Percentiles rank a stretch among this genome's conserved stretches.
These are phyloP conservation scores for Apamea sordens DNA, from an alignment of 2,888 invertebrate species.

Conservation along the genomic window DNA sequence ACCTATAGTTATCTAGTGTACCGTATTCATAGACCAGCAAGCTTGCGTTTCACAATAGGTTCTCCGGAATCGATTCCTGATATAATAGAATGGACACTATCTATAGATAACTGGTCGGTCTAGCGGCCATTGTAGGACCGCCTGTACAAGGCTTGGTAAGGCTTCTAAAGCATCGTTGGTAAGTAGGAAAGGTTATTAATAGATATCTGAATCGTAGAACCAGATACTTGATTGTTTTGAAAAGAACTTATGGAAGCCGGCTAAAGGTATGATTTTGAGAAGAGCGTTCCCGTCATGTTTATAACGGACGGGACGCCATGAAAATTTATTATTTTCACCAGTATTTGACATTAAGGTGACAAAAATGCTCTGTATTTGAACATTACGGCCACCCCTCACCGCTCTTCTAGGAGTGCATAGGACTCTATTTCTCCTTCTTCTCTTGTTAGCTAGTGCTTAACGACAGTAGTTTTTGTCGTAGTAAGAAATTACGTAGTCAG, in stretches of 20 bases:
- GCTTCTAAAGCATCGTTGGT: constrained; percentile 16
- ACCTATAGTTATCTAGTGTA: not conserved
- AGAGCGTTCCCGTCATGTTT: not conserved
- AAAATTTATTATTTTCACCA: too few species aligned
- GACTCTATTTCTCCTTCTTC: not conserved
- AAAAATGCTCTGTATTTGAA: not conserved
- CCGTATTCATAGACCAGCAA: constrained; percentile 7
- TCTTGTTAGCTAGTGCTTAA: not conserved
- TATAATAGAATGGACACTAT: constrained; percentile 27
- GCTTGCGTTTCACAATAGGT: constrained; percentile 39
- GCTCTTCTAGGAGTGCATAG: not conserved
- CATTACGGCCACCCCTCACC: not conserved
- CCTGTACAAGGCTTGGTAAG: not conserved
- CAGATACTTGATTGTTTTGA: too few species aligned
- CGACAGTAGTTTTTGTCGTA: too few species aligned
- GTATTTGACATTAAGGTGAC: too few species aligned
- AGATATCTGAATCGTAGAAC: not conserved
- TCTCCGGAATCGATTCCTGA: constrained; percentile 18
- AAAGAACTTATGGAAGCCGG: too few species aligned
- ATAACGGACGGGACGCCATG: too few species aligned
- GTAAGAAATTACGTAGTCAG: not conserved
- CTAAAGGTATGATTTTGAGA: not conserved
- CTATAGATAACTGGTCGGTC: constrained; percentile 3
- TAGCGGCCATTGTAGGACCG: constrained; percentile 15
- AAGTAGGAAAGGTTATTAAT: constrained; percentile 8